Percentiles rank a stretch among this genome's conserved stretches.
Evolutionary conservation across 1,140 invertebrate genomes (phyloP).

Genomic region (Andricus grossulariae): DNA sequence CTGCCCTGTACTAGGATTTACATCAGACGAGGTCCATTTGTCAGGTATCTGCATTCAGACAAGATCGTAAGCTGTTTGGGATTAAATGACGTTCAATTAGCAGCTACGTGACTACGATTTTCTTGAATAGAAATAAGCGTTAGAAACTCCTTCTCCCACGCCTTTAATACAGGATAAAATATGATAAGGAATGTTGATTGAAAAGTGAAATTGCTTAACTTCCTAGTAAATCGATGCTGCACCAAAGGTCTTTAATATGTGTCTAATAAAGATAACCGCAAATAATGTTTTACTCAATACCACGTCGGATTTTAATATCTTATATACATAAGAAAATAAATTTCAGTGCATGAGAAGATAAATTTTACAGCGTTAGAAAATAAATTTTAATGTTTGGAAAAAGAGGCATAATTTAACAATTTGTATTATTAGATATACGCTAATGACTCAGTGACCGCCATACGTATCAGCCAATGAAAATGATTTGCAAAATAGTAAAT

Average conservation of each 20-base stretch:
- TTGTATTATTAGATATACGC: too few species aligned
- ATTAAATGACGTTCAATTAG: slow-evolving; percentile 30
- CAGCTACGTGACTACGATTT: slow-evolving; percentile 24
- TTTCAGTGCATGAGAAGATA: not conserved
- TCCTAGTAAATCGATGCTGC: slow-evolving; percentile 29
- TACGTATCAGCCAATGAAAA: too few species aligned
- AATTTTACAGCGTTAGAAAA: slow-evolving; percentile 1
- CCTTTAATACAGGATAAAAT: slow-evolving; percentile 26
- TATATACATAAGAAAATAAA: slow-evolving; percentile 16
- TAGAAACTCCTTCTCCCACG: slow-evolving; percentile 30
- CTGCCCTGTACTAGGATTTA: slow-evolving; percentile 17
- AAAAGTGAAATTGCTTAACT: slow-evolving; percentile 32
- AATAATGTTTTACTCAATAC: slow-evolving; percentile 25
- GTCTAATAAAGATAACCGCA: slow-evolving; percentile 28
- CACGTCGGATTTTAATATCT: slow-evolving; percentile 15
- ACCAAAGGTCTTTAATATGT: slow-evolving; percentile 29
- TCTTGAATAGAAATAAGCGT: slow-evolving; percentile 29
- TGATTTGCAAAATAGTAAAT: too few species aligned
- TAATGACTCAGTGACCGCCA: too few species aligned
- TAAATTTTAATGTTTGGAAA: not conserved
- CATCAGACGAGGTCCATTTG: slow-evolving; percentile 24
- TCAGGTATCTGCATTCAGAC: slow-evolving; percentile 22
- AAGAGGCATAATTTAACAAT: not conserved
- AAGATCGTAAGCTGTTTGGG: slow-evolving; percentile 26
- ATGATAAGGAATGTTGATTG: slow-evolving; percentile 31